A percentile compares a stretch with the other conserved stretches of the same genome.
These are phyloP conservation scores for Nothobranchius kuhntae DNA, from an alignment of 2,113 vertebrate genomes.

Conservation along the genomic window DNA sequence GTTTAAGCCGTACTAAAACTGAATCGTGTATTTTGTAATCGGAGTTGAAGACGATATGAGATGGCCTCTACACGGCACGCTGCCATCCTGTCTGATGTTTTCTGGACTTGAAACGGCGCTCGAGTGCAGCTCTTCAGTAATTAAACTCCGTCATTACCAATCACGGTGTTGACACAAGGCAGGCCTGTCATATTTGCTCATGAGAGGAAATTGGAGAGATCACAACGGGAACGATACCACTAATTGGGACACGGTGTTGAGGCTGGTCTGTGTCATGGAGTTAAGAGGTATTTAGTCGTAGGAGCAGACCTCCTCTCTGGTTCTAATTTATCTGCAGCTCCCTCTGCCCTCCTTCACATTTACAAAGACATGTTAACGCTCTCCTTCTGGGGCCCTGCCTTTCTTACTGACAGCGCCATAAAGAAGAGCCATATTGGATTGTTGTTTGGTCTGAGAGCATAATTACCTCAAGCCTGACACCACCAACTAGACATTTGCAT, in stretches of 20 bases:
- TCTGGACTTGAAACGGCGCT: conserved; percentile 1
- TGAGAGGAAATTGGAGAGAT: conserved; percentile 27
- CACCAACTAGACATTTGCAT: conserved; percentile 31
- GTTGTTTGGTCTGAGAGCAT: conserved; percentile 48
- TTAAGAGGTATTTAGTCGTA: conserved; percentile 16
- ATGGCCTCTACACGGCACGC: not conserved
- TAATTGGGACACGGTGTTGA: conserved; percentile 31
- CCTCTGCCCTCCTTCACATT: conserved; percentile 14
- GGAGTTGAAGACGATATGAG: conserved; percentile 6
- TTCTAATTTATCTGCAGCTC: conserved; percentile 25
- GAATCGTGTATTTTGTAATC: not conserved
- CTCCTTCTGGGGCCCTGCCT: not conserved
- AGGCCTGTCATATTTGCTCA: conserved; percentile 27
- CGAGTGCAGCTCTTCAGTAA: conserved; percentile 15
- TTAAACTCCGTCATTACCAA: conserved; percentile 14
- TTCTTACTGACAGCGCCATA: conserved; percentile 17
- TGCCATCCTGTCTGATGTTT: conserved; percentile 9
- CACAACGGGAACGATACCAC: not conserved
- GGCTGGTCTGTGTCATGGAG: conserved; percentile 5
- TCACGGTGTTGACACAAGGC: conserved; percentile 9
- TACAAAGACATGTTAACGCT: conserved; percentile 10
- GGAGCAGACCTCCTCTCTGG: conserved; percentile 13
- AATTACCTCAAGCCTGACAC: conserved; percentile 53
- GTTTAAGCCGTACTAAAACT: too few relatives aligned
- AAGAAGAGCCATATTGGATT: conserved; percentile 55